A percentile compares a stretch with the other conserved stretches of the same genome.
Conservation (phyloP, 2,888 invertebrate genomes). For the Lomographa bimaculata region DNA sequence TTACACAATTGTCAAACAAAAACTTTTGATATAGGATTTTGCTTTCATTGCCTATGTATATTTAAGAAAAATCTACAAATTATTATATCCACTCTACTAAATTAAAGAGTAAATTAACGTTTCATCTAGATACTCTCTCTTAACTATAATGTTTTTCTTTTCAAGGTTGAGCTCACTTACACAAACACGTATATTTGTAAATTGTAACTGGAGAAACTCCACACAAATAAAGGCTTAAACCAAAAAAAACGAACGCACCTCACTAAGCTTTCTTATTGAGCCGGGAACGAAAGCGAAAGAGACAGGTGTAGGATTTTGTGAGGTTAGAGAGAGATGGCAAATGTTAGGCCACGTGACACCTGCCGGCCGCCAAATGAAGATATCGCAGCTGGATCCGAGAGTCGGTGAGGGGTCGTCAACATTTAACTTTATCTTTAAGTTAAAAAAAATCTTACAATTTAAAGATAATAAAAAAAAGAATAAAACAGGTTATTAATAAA, state of each 20-base stretch:
- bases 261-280: conserved; percentile 67
- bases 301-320: conserved; percentile 37
- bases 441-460: too few relatives aligned
- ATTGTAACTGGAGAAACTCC: conserved; percentile 61
- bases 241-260: conserved; percentile 57
- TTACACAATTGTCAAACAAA: too few relatives aligned
- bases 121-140: too few relatives aligned
- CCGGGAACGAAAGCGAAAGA: conserved; percentile 60
- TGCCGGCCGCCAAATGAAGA: conserved; percentile 82
- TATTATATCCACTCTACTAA: too few relatives aligned
- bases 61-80: too few relatives aligned
- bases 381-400: conserved; percentile 80
- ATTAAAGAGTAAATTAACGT: too few relatives aligned
- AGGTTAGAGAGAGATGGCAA: conserved; percentile 46
- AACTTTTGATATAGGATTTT: too few relatives aligned
- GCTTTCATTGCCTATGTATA: too few relatives aligned
- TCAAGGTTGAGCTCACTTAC: conserved; percentile 31
- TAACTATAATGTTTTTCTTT: conserved; percentile 15
- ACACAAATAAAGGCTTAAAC: conserved; percentile 73
- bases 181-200: conserved; percentile 46
- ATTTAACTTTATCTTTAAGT: conserved; percentile 24
- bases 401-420: conserved; percentile 53
- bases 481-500: too few relatives aligned
- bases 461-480: background rate
- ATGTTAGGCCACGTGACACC: conserved; percentile 74